These are phyloP conservation scores for Dendrocincla fuliginosa DNA, from an alignment of 2,797 vertebrate genomes.

Conservation along the genomic window DNA sequence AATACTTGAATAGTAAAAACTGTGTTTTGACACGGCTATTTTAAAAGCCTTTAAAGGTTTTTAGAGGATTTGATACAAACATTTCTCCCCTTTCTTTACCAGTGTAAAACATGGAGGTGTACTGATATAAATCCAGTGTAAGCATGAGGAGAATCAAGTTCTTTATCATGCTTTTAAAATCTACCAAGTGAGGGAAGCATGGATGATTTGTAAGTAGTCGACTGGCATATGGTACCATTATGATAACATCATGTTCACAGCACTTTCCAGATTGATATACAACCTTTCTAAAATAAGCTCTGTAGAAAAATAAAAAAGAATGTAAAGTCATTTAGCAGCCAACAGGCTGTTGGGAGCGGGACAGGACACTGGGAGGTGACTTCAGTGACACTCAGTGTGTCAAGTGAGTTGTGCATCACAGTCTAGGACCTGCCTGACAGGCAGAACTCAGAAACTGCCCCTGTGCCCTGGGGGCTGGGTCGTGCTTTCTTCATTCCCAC, in stretches of 20 bases:
- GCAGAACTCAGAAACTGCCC: not conserved
- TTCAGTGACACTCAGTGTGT: not conserved
- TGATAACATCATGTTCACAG: slow-evolving; percentile 71
- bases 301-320: slow-evolving; percentile 35
- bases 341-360: slow-evolving; percentile 13
- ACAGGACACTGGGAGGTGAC: slow-evolving; percentile 52
- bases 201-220: slow-evolving; percentile 70
- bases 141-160: slow-evolving; percentile 16
- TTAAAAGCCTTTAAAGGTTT: not conserved
- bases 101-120: not conserved
- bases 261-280: slow-evolving; percentile 68
- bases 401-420: not conserved
- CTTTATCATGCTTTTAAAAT: slow-evolving; percentile 63
- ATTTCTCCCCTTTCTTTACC: not conserved
- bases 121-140: not conserved
- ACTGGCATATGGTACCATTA: slow-evolving; percentile 72
- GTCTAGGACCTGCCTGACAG: not conserved
- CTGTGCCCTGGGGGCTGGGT: not conserved
- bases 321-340: slow-evolving; percentile 65
- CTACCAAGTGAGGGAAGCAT: slow-evolving; percentile 47
- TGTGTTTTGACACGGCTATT: not conserved
- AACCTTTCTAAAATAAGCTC: slow-evolving; percentile 68
- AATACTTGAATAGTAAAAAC: not conserved
- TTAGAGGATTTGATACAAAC: not conserved
- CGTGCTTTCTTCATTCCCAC: not conserved